Base-by-base conservation (phyloP, 2,113 vertebrate genomes). In the Caranx ignobilis region DNA sequence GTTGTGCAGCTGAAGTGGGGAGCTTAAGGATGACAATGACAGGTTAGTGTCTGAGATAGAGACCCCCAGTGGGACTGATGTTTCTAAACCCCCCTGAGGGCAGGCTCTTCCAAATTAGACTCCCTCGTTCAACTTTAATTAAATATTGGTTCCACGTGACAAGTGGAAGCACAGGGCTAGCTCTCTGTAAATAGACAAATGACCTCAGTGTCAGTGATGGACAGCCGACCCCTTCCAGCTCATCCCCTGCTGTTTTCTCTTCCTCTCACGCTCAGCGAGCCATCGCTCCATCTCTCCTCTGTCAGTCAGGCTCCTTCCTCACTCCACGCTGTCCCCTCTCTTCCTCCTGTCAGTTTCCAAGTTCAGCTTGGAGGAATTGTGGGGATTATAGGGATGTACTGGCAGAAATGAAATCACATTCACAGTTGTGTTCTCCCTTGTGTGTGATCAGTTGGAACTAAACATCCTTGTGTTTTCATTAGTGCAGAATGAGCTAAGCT, bases 141-240 rank as follows among this genome's bases (percentile, higher is more conserved):
- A 92, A 90, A 87, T 92, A 93, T 91, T 77, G 86, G 92, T 76
- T 90, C 85, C 80, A 70, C 84, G 61, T 89, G 88, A 83, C 84
- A 63, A 77, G 75, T 6, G 78, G 77, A 82, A 83, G 83, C 18
- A 8, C 71, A 70, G 71, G 69, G 83, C 65, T 60, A 72, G 82
- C 62, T 77, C 84, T 72, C 68, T 64, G 79, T 13, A 77, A 76
- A 87, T 47, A 79, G 76, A 91, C 76, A 66, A 69, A 82, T 84
- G 83, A 90, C 78, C 69, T 72, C 55, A 77, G 55, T 6, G 8
- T 45, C 71, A 0, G 75, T 63, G 82, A 87, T 77, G 75, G 83
- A 73, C 0, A 56, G 71, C 37, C 43, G 71, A 67, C 69, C 71
- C 71, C 31, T 66, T 71, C 39, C 63, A 69, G 64, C 75, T 69